Percentiles rank a stretch among this genome's conserved stretches.
Conservation (phyloP, 2,113 vertebrate genomes). For the Apteryx mantelli region DNA sequence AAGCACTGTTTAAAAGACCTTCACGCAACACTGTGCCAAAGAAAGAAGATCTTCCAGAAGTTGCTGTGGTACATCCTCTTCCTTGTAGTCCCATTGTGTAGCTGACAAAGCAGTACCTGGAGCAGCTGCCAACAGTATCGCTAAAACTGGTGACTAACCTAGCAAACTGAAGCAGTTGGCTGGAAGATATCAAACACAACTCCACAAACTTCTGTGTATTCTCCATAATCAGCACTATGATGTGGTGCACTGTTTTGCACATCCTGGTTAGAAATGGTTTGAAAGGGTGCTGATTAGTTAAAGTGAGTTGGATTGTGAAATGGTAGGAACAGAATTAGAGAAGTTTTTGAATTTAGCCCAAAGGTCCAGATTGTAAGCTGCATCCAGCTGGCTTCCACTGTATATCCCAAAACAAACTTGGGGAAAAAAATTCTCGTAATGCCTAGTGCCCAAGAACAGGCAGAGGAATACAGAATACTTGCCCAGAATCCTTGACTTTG, state of each 20-base stretch:
- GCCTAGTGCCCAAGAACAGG: background rate
- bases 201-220: background rate
- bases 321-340: background rate
- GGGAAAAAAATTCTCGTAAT: background rate
- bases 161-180: background rate
- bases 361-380: background rate
- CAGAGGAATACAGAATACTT: background rate
- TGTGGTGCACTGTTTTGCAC: background rate
- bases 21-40: background rate
- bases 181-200: background rate
- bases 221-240: accelerated
- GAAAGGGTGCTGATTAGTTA: background rate
- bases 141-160: background rate
- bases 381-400: background rate
- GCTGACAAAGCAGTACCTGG: background rate
- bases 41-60: background rate
- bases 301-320: background rate
- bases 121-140: background rate
- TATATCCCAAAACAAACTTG: background rate
- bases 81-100: background rate
- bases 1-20: background rate
- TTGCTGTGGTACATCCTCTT: background rate
- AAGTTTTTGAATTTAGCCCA: background rate
- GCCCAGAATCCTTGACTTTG: background rate
- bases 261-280: background rate